Evolutionary conservation across 2,113 vertebrate genomes (phyloP), one percentile per base, ranked within the genome.

Genomic region (Herpetotheres cachinnans): DNA sequence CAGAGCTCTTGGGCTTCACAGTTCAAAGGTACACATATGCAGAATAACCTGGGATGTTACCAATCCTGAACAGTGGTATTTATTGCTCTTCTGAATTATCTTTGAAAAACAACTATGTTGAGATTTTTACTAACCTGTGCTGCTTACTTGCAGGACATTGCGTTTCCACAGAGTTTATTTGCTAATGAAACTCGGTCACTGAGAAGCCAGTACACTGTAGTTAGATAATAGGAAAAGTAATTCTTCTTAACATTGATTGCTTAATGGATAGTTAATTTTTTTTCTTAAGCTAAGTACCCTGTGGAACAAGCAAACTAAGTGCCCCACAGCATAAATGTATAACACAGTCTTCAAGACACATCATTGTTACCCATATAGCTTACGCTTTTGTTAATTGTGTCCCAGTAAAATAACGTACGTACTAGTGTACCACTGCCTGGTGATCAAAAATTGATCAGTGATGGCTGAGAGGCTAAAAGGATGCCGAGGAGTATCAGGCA

Each of bases 401-500:
- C 79, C 22, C 38, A 84, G 42, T 40, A 76, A 91, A 61, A 86
- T 76, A 92, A 89, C 69, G 55, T 14, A 50, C 79, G 76, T 91
- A 36, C 56, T 83, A 78, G 82, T 92, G 86, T 95, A 70, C 61
- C 18, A 50, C 87, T 92, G 78, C 86, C 90, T 59, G 62, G 30
- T 95, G 90, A 86, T 88, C 66, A 93, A 86, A 61, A 81, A 80
- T 46, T 93, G 80, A 95, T 95, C 83, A 93, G 62, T 93, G 69
- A 47, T 74, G 54, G 89, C 63, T 19, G 20, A 89, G 89, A 94
- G 76, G 46, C 66, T 96, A 85, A 94, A 76, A 55, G 93, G 67
- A 63, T 91, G 58, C 61, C 36, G 65, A 66, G 40, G 56, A 87
- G 30, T 82, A 77, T 54, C 56, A 61, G 70, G 58, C 55, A 89